A percentile compares a stretch with the other conserved stretches of the same genome.
Conservation (phyloP, 1,140 invertebrate genomes). For the Habropoda laboriosa region DNA sequence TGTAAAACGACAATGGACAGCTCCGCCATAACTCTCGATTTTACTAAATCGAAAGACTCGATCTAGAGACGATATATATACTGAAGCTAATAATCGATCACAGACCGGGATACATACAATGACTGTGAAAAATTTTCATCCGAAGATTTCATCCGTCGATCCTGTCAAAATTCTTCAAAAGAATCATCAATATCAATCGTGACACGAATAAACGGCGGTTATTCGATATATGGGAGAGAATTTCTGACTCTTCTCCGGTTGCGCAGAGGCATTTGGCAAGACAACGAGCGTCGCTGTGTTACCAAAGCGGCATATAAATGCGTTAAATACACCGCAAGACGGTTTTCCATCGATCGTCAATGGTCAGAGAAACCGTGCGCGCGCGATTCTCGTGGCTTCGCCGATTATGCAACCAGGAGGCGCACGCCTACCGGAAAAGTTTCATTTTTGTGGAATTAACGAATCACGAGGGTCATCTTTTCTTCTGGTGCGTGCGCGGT, state of each 20-base stretch:
- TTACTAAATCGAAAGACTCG: background rate
- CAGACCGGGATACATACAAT: background rate
- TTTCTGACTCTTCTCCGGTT: background rate
- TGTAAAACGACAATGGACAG: background rate
- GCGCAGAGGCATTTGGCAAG: conserved; percentile 36
- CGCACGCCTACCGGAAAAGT: conserved; percentile 62
- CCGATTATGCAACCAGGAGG: conserved; percentile 38
- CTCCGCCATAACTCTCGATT: background rate
- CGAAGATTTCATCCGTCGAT: background rate
- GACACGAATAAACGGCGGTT: background rate
- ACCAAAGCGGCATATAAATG: conserved; percentile 37
- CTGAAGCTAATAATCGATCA: no score
- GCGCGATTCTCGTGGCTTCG: conserved; percentile 22
- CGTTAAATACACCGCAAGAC: conserved; percentile 25
- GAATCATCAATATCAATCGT: background rate
- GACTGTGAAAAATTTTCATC: background rate
- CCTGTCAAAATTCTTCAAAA: background rate
- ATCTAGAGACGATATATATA: no score
- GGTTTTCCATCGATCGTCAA: conserved; percentile 46
- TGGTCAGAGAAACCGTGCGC: conserved; percentile 40
- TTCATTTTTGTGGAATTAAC: conserved; percentile 56
- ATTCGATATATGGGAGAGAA: conserved; percentile 24
- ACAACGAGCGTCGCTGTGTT: conserved; percentile 2
- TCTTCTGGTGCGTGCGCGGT: background rate
- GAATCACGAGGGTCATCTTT: conserved; percentile 1